These are phyloP conservation scores for Sphaerophoria rueppellii DNA, from an alignment of 2,888 invertebrate genomes.

Conservation along the genomic window DNA sequence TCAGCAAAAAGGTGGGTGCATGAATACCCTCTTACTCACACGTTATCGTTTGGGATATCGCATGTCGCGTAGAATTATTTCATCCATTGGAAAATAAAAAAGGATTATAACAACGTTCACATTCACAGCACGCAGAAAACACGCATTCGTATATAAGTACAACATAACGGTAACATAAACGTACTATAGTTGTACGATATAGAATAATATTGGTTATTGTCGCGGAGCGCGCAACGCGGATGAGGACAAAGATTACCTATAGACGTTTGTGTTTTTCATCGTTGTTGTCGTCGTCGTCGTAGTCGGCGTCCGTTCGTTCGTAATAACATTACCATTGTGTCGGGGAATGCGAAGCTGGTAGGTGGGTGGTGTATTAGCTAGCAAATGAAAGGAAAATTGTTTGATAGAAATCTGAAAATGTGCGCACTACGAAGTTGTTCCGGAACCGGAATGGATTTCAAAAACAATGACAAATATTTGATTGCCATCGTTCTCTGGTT, in stretches of 20 bases:
- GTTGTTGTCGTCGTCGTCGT: background rate
- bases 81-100: constrained; percentile 49
- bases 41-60: constrained; percentile 35
- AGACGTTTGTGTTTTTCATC: constrained; percentile 6
- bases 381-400: constrained; percentile 60
- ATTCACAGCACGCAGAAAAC: constrained; percentile 56
- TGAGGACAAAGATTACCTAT: constrained; percentile 51
- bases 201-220: constrained; percentile 3
- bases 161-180: constrained; percentile 20
- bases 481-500: constrained; percentile 69
- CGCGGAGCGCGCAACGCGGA: background rate
- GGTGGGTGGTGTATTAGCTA: constrained; percentile 35
- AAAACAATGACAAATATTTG: constrained; percentile 67
- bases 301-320: constrained; percentile 27
- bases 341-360: constrained; percentile 55
- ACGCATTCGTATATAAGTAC: background rate
- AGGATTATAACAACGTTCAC: constrained; percentile 54
- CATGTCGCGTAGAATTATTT: constrained; percentile 61
- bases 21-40: background rate
- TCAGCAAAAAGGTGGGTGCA: constrained; percentile 12
- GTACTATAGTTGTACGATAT: background rate
- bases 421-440: constrained; percentile 56
- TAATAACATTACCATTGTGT: background rate
- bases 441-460: constrained; percentile 56
- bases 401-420: constrained; percentile 69